These are phyloP conservation scores for Empis livida DNA, from an alignment of 2,888 invertebrate genomes.

Conservation along the genomic window DNA sequence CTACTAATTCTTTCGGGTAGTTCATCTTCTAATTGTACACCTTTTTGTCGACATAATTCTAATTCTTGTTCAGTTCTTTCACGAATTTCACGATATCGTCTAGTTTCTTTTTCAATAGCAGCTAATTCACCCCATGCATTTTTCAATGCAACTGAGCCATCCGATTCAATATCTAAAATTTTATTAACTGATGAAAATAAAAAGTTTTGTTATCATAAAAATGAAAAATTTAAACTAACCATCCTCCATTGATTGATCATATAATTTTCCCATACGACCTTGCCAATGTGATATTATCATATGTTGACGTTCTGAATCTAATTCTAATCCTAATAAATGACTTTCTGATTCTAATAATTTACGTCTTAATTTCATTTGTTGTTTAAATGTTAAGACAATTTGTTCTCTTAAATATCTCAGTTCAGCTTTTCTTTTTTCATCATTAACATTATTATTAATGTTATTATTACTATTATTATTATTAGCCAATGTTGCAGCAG, in stretches of 20 bases:
- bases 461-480: conserved; percentile 21
- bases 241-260: conserved; percentile 30
- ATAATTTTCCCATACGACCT: conserved; percentile 58
- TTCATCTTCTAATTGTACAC: conserved; percentile 73
- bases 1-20: conserved; percentile 72
- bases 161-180: conserved; percentile 29
- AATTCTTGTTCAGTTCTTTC: conserved; percentile 68
- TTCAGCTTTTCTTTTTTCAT: conserved; percentile 38
- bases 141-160: conserved; percentile 42
- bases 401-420: conserved; percentile 64
- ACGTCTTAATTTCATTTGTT: conserved; percentile 80
- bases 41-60: conserved; percentile 63
- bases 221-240: conserved; percentile 16
- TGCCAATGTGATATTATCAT: conserved; percentile 80
- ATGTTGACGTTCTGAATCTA: conserved; percentile 81
- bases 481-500: conserved; percentile 12
- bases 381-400: conserved; percentile 78
- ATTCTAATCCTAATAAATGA: conserved; percentile 68
- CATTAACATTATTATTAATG: conserved; percentile 29
- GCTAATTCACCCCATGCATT: conserved; percentile 76
- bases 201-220: not conserved
- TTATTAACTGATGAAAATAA: not conserved
- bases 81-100: conserved; percentile 62
- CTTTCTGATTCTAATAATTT: conserved; percentile 86
- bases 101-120: conserved; percentile 75